Conservation (phyloP, 2,888 invertebrate genomes). For the Pterobdella sp. region DNA sequence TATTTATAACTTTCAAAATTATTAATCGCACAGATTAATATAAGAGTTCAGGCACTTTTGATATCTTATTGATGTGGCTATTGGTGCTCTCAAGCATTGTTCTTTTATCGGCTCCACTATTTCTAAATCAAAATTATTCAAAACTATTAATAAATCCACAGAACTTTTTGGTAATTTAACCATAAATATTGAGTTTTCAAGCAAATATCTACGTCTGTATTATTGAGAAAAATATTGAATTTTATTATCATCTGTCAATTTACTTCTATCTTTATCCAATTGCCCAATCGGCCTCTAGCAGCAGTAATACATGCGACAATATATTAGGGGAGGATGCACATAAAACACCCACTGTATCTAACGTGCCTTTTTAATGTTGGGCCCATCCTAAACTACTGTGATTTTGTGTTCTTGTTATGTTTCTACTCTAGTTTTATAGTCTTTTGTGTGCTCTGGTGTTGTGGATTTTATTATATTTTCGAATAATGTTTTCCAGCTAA, state of each 20-base stretch:
- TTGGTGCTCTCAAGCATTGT: neutral
- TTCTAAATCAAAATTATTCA: neutral
- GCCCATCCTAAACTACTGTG: too few relatives aligned
- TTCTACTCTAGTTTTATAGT: too few relatives aligned
- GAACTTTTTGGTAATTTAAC: too few relatives aligned
- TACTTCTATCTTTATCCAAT: neutral
- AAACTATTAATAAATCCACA: too few relatives aligned
- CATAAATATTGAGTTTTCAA: too few relatives aligned
- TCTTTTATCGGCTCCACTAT: neutral
- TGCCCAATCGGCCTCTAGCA: neutral
- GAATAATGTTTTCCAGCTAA: too few relatives aligned
- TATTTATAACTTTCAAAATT: constrained; percentile 8
- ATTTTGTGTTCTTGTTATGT: too few relatives aligned
- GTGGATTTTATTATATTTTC: too few relatives aligned
- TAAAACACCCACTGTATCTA: neutral
- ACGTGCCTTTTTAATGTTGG: neutral
- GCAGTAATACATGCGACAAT: neutral
- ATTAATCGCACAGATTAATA: neutral
- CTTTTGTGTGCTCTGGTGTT: too few relatives aligned
- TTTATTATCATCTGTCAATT: neutral
- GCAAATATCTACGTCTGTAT: too few relatives aligned
- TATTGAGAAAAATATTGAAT: too few relatives aligned
- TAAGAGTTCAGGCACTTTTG: neutral
- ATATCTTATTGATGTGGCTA: neutral
- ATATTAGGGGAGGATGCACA: neutral